Percentiles rank a stretch among this genome's conserved stretches.
Evolutionary conservation across 2,888 invertebrate species (phyloP).

Genomic region (Dione juno): DNA sequence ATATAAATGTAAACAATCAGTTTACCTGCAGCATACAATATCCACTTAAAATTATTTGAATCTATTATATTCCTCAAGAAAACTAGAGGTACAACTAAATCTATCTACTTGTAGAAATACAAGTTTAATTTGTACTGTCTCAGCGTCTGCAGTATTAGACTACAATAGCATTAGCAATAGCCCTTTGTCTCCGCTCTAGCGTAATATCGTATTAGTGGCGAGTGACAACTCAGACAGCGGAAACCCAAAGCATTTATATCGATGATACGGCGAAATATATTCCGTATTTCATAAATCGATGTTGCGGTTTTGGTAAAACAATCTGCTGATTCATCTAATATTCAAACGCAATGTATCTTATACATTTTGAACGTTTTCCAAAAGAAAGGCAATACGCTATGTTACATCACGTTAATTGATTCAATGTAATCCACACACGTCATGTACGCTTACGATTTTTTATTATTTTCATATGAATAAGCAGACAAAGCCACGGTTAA

Average conservation of each 20-base stretch:
- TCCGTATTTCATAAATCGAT: constrained; percentile 6
- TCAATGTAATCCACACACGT: too few species aligned
- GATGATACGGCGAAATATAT: constrained; percentile 16
- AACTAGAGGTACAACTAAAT: background rate
- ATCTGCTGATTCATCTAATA: constrained; percentile 9
- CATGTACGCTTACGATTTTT: too few species aligned
- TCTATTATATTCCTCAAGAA: too few species aligned
- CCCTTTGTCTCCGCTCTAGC: background rate
- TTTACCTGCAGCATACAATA: too few species aligned
- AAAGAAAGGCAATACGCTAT: too few species aligned
- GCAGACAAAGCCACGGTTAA: too few species aligned
- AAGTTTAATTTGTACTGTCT: background rate
- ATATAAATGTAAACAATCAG: too few species aligned
- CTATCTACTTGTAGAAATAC: background rate
- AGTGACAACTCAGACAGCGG: constrained; percentile 17
- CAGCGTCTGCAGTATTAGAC: constrained; percentile 21
- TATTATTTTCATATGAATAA: too few species aligned
- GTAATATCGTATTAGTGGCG: constrained; percentile 18
- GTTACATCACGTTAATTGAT: too few species aligned
- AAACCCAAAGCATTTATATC: constrained; percentile 14
- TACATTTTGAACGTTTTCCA: too few species aligned
- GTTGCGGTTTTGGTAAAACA: background rate
- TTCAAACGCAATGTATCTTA: background rate
- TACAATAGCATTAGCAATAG: background rate
- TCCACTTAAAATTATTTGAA: too few species aligned